phyloP scores from a whole-genome alignment of 2,888 invertebrate species.

The Nymphalis c-album region DNA sequence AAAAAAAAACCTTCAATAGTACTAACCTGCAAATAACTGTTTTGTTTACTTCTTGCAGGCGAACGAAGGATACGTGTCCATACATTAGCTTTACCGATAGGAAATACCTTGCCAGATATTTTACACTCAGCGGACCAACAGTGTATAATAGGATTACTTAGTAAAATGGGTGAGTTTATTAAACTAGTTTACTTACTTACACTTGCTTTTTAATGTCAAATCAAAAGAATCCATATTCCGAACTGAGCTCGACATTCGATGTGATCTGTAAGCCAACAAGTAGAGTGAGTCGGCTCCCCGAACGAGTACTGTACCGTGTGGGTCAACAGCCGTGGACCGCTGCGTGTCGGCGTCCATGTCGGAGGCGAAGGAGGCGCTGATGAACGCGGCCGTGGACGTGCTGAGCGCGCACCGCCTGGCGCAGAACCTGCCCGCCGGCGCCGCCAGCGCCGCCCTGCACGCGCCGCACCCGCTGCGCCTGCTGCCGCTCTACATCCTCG shows the following conservation, averaged over 20 bases:
- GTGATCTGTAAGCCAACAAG: no score
- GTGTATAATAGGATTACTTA: constrained; percentile 93
- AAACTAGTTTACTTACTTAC: no score
- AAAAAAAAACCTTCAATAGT: no score
- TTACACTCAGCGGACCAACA: constrained; percentile 95
- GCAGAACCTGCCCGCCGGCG: constrained; percentile 83
- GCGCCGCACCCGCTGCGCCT: constrained; percentile 90
- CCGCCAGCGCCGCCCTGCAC: constrained; percentile 80
- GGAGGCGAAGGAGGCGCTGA: constrained; percentile 97
- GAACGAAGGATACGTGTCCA: constrained; percentile 98
- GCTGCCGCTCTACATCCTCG: constrained; percentile 93
- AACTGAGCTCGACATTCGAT: no score
- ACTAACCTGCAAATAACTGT: background rate
- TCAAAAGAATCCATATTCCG: no score
- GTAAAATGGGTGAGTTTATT: constrained; percentile 97
- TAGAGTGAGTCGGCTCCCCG: no score
- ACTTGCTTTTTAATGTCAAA: no score
- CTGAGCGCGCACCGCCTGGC: constrained; percentile 67
- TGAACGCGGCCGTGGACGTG: constrained; percentile 96
- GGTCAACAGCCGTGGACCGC: constrained; percentile 90
- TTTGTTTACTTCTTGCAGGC: constrained; percentile 72
- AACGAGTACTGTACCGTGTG: no score
- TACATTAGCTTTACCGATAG: constrained; percentile 96
- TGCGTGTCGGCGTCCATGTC: constrained; percentile 91
- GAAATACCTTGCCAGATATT: constrained; percentile 91